Evolutionary conservation across 2,797 vertebrate genomes (phyloP).

Genomic region (Poeciliopsis paucimaculata): DNA sequence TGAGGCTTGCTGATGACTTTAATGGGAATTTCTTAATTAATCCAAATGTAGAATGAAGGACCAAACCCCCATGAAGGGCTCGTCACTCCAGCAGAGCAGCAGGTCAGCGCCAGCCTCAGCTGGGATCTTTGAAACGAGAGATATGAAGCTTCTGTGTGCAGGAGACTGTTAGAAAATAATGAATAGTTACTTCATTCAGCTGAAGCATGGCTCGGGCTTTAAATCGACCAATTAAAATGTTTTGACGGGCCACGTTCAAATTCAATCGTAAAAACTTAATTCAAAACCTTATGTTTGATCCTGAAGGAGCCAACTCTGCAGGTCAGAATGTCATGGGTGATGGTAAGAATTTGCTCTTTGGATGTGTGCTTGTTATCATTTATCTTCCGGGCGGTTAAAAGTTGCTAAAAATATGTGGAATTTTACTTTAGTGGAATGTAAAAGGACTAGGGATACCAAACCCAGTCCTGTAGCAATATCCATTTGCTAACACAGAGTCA

Average conservation of each 20-base stretch:
- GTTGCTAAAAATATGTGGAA: neutral
- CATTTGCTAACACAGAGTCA: neutral
- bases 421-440: neutral
- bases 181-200: slow-evolving; percentile 67
- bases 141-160: slow-evolving; percentile 63
- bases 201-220: slow-evolving; percentile 63
- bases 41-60: slow-evolving; percentile 78
- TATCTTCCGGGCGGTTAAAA: slow-evolving; percentile 23
- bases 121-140: slow-evolving; percentile 68
- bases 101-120: slow-evolving; percentile 75
- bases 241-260: slow-evolving; percentile 79
- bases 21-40: slow-evolving; percentile 85
- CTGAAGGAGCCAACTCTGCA: slow-evolving; percentile 61
- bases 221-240: slow-evolving; percentile 78
- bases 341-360: slow-evolving; percentile 62
- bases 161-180: slow-evolving; percentile 72
- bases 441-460: neutral
- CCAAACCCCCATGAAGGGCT: slow-evolving; percentile 77
- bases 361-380: slow-evolving; percentile 52
- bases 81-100: slow-evolving; percentile 73
- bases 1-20: slow-evolving; percentile 77
- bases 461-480: neutral
- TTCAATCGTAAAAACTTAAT: slow-evolving; percentile 77
- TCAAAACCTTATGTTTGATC: slow-evolving; percentile 70
- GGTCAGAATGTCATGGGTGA: slow-evolving; percentile 66